Percentiles rank a stretch among this genome's conserved stretches.
These are phyloP conservation scores for Chaetodon auriga DNA, from an alignment of 2,113 vertebrate species.

Conservation along the genomic window DNA sequence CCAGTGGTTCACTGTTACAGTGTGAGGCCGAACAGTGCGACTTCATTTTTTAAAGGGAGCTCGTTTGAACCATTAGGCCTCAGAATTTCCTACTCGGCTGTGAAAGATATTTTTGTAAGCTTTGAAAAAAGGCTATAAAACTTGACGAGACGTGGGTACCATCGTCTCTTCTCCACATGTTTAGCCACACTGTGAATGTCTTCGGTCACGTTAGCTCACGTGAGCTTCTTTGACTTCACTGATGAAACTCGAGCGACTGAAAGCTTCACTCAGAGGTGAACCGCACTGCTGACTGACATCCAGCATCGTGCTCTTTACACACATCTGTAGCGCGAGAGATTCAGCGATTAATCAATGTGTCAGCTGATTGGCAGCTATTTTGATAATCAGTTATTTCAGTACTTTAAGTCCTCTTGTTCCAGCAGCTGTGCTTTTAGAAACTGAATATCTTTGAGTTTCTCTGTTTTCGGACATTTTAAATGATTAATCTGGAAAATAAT, in stretches of 20 bases:
- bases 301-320: background rate
- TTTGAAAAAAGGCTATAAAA: constrained; percentile 11
- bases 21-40: background rate
- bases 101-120: constrained; percentile 26
- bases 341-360: too few species aligned
- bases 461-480: background rate
- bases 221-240: background rate
- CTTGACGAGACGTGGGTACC: background rate
- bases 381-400: background rate
- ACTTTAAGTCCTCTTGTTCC: background rate
- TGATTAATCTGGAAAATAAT: background rate
- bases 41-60: background rate
- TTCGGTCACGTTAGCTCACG: background rate
- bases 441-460: too few species aligned
- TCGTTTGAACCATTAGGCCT: background rate
- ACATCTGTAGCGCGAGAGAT: too few species aligned
- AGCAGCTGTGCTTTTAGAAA: too few species aligned
- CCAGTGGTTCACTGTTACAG: background rate
- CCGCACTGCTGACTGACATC: background rate
- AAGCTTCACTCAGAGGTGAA: background rate
- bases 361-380: background rate
- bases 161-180: background rate
- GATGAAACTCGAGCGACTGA: background rate
- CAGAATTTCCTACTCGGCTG: constrained; percentile 2
- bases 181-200: background rate